These are phyloP conservation scores for Chrysochloris asiatica DNA, from an alignment of 2,113 vertebrate species.

Conservation along the genomic window DNA sequence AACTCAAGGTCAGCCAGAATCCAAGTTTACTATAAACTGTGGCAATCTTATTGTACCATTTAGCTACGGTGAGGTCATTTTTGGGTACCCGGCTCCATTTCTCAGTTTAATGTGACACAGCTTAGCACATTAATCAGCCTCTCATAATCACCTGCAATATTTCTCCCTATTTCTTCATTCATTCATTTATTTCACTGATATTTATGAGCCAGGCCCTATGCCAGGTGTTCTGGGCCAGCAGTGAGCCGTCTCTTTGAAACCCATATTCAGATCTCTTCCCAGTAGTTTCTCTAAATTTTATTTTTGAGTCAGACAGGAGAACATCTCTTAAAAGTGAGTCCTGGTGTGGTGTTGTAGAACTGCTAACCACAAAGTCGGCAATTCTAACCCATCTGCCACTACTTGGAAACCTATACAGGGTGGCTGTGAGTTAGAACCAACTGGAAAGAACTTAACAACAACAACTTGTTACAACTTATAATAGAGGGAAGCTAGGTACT, in stretches of 20 bases:
- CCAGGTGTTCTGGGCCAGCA: not conserved
- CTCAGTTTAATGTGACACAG: conserved; percentile 23
- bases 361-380: too few relatives aligned
- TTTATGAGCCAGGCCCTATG: not conserved
- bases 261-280: not conserved
- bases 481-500: fast-evolving
- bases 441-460: too few relatives aligned
- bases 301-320: too few relatives aligned
- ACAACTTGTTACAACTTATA: not conserved
- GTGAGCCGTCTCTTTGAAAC: not conserved
- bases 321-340: too few relatives aligned
- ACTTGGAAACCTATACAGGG: too few relatives aligned
- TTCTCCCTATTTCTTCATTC: not conserved
- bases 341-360: too few relatives aligned
- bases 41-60: not conserved
- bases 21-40: not conserved
- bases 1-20: not conserved
- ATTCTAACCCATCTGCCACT: too few relatives aligned
- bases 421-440: too few relatives aligned
- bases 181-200: not conserved
- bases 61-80: conserved; percentile 17
- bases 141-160: not conserved
- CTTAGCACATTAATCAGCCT: not conserved
- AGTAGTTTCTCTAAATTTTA: not conserved
- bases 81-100: not conserved